Evolutionary conservation across 2,888 invertebrate genomes (phyloP).

Genomic region (Quadroppia sp.): DNA sequence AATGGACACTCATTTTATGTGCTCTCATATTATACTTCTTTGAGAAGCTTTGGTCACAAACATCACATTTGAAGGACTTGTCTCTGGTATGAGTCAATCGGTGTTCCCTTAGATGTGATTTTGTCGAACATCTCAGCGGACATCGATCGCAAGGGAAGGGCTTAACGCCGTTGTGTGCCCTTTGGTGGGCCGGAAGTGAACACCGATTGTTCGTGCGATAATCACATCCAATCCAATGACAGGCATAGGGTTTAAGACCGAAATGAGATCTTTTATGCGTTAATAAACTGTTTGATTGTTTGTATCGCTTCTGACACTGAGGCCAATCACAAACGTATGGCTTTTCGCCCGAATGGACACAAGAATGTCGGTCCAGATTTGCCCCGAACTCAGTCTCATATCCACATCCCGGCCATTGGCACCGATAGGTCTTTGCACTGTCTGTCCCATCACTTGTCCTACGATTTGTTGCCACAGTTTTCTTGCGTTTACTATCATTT

Average conservation of each 20-base stretch:
- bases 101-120: conserved; percentile 1
- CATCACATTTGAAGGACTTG: conserved; percentile 18
- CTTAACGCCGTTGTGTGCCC: background rate
- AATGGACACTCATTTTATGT: background rate
- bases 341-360: background rate
- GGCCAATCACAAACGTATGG: conserved; percentile 21
- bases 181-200: conserved; percentile 10
- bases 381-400: background rate
- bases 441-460: background rate
- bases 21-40: conserved; percentile 23
- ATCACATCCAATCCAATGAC: conserved; percentile 20
- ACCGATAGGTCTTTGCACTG: background rate
- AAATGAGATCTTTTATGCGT: conserved; percentile 22
- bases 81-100: background rate
- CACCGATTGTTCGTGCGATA: conserved; percentile 24
- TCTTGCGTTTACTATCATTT: too few species aligned
- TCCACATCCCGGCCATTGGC: conserved; percentile 27
- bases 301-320: conserved; percentile 1
- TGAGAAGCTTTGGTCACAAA: conserved; percentile 6
- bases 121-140: background rate
- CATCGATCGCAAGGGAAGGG: background rate
- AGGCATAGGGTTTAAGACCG: conserved; percentile 5
- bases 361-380: background rate
- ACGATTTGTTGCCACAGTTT: background rate
- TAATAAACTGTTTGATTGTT: conserved; percentile 7